Base-by-base conservation (phyloP, 2,113 vertebrate species). In the Calidris pugnax region DNA sequence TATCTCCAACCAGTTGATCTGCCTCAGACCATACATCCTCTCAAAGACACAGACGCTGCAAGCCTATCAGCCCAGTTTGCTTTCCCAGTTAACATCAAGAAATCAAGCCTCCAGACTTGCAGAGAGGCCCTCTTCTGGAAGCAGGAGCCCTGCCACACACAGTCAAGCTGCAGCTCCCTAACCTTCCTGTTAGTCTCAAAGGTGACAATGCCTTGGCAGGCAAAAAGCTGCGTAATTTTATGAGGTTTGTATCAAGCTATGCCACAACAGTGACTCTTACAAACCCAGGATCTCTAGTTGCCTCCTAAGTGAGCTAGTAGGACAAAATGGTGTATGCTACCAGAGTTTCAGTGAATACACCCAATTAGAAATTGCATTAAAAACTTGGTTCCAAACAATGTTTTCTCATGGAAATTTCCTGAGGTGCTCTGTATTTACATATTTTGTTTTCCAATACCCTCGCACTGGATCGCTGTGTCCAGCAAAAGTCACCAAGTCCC, bases 131-230 rank as follows among this genome's bases (percentile, higher is more conserved):
- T 86, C 30, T 83, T 39, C 45, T 14, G 66, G 41, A 56, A 66
- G 14, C 5, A n/a, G 32, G 35, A 33, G 18, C 6, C 2, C 0
- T 13, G 16, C 7, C 0, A 0, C 21, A 19, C 32, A 85, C 69
- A 27, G 9, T 6, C 17, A 16, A 71, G n/a, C 14, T 66, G 45
- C 33, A 82, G 28, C 6, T 75, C 45, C 26, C 26, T 84, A 35
- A 23, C 21, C 26, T 66, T 69, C 6, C 50, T 56, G 9, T 60
- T 56, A 56, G 50, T 53, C 56, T 79, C 67, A 35, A 43, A 79
- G 9, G 7, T 35, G 26, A 39, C 24, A 60, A 8, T 37, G 50
- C 26, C 33, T 71, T 39, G 17, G 7, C 47, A 82, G 55, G 33
- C 22, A 78, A 12, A 74, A 22, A 53, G 13, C 9, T 67, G 14